phyloP scores from a whole-genome alignment of 1,140 invertebrate species.

The Papilio polytes region DNA sequence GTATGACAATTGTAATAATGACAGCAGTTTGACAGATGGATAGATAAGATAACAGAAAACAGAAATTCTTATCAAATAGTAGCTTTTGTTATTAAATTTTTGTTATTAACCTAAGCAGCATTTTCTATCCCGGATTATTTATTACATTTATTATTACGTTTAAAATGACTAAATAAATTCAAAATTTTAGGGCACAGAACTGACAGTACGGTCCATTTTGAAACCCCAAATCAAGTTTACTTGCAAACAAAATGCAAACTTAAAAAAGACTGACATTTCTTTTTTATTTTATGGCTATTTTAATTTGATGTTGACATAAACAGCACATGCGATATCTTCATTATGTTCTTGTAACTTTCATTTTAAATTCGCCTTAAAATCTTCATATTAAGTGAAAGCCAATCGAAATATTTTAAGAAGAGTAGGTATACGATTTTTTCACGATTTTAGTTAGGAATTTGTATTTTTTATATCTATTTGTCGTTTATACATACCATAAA shows the following conservation, averaged over 20 bases:
- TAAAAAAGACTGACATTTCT: background rate
- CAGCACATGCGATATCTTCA: background rate
- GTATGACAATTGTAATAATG: background rate
- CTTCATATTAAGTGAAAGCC: background rate
- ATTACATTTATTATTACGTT: no score
- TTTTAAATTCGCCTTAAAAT: background rate
- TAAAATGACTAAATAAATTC: no score
- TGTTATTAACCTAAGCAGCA: no score
- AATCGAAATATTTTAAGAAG: background rate
- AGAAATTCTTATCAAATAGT: no score
- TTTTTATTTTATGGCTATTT: background rate
- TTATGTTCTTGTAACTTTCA: background rate
- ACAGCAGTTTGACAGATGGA: background rate
- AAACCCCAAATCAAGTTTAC: no score
- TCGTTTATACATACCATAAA: background rate
- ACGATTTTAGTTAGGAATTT: background rate
- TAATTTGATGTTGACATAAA: background rate
- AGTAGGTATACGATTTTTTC: constrained; percentile 22
- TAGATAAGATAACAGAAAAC: no score
- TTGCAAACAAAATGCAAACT: no score
- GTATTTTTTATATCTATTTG: no score
- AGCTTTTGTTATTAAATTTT: no score
- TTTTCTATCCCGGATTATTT: no score
- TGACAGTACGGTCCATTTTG: no score
- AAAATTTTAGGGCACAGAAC: no score